Base-by-base conservation (phyloP, 2,888 invertebrate species). In the Exephanes ischioxanthus region DNA sequence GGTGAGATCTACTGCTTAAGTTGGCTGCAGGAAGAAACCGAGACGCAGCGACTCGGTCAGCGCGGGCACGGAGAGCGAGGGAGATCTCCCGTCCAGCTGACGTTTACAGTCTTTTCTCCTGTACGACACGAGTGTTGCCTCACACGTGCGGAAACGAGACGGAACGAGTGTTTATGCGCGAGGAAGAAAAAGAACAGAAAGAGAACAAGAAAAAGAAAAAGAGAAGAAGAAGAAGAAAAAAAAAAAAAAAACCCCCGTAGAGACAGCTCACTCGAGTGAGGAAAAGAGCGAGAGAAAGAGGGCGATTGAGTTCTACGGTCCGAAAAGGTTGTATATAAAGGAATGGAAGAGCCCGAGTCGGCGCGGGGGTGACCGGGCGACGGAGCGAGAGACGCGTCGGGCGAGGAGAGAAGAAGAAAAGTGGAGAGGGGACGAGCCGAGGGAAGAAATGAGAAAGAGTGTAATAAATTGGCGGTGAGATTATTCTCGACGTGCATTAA, bases 401-500 rank as follows among this genome's bases (percentile, higher is more conserved):
- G 85, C 72, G 81, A 45, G 78, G 7, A 33, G 67, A 51, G 63
- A 26, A 68, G 80, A 75, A 79, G 66, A 80, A 83, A 77, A 82
- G 85, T 71, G 63, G 70, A 61, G 61, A 33, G 55, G 67, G 22
- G 26, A 55, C 45, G n/a, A 53, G 73, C 70, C 82, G 85, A 30
- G 89, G 89, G 89, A 92, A 93, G 93, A 94, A 94, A 94, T 93
- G 93, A 93, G 93, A 94, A 93, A 93, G 93, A 93, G 93, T 92
- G 92, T 94, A 94, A 94, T 94, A 94, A 94, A 94, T 94, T 94
- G 94, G 93, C 92, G 93, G 93, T 92, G 92, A 94, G 94, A 94
- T 93, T 94, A 94, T 94, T 93, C 94, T 90, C 93, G 93, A 93
- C 94, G 92, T 94, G 93, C 93, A 94, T 94, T 94, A 94, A 94